phyloP scores from a whole-genome alignment of 1,140 invertebrate genomes.

The Ceratosolen fusciceps region DNA sequence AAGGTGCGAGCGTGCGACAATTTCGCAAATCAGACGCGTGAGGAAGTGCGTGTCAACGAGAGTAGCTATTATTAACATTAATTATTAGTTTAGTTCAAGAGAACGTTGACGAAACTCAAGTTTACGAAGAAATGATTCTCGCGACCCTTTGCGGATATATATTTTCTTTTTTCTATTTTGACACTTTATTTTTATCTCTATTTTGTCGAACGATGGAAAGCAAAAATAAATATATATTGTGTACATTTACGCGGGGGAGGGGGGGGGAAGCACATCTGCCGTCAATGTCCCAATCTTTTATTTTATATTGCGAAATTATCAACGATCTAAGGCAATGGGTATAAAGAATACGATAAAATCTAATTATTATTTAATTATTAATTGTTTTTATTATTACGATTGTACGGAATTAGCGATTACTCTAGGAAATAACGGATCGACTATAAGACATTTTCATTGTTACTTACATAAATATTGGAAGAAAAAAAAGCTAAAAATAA shows the following conservation, averaged over 20 bases:
- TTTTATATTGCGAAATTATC: conserved; percentile 59
- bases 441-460: conserved; percentile 71
- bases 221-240: conserved; percentile 46
- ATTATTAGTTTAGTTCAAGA: background rate
- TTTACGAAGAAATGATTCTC: no score
- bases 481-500: conserved; percentile 66
- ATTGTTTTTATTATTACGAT: conserved; percentile 60
- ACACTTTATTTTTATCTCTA: no score
- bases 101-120: background rate
- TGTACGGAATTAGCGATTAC: conserved; percentile 60
- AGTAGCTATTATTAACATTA: background rate
- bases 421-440: conserved; percentile 62
- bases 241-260: conserved; percentile 51
- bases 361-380: conserved; percentile 68
- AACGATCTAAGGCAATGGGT: conserved; percentile 67
- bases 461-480: conserved; percentile 72
- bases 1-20: background rate
- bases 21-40: background rate
- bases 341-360: conserved; percentile 63
- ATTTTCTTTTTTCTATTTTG: no score
- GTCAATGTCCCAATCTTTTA: conserved; percentile 28
- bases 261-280: no score
- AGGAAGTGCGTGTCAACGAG: background rate
- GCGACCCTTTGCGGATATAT: no score
- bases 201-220: background rate